Evolutionary conservation across 2,888 invertebrate genomes (phyloP), one percentile per base, ranked within the genome.

Genomic region (Pseudococcus jackbeardsleyi): DNA sequence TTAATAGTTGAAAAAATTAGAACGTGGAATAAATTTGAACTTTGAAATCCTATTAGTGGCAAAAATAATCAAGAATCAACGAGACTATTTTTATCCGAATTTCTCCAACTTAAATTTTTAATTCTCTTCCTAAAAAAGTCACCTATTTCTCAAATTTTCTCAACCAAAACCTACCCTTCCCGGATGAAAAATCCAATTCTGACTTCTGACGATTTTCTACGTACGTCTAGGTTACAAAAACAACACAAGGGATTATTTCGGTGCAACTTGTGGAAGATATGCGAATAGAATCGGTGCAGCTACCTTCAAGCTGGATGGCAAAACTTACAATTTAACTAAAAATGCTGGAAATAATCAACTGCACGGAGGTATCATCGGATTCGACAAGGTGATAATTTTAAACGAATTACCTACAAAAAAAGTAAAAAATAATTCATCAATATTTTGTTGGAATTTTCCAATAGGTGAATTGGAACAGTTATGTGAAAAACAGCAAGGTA

Each of bases 361-460:
- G 54, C 96, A 99, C 91, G 98, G 98, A 0, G 98, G 98, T 2
- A 91, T 93, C 72, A 92, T 94, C 89, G 98, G 98, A 1, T 98
- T 97, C 92, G 95, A 96, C 91, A 96, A 96, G 93, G 93, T 93
- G 0, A 42, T 42, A 42, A 42, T 42, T 42, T 42, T 8, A 5
- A 54, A 54, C 17, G n/a, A 15, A 42, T 8, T 0, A 0, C 5
- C 9, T 5, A 33, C 26, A 8, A 42, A 9, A 9, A 42, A 1
- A 42, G 9, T 5, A 6, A 3, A 8, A 7, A n/a, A 7, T 59
- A 0, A 7, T 59, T n/a, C 3, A n/a, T 59, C 59, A 59, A 19
- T 50, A 54, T n/a, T 8, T 5, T n/a, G 5, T n/a, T n/a, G n/a
- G 2, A 15, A 11, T 50, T 50, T 50, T 12, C 15, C 26, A 33